Percentiles rank a stretch among this genome's conserved stretches.
These are phyloP conservation scores for Euwallacea similis DNA, from an alignment of 1,140 invertebrate genomes.

Conservation along the genomic window DNA sequence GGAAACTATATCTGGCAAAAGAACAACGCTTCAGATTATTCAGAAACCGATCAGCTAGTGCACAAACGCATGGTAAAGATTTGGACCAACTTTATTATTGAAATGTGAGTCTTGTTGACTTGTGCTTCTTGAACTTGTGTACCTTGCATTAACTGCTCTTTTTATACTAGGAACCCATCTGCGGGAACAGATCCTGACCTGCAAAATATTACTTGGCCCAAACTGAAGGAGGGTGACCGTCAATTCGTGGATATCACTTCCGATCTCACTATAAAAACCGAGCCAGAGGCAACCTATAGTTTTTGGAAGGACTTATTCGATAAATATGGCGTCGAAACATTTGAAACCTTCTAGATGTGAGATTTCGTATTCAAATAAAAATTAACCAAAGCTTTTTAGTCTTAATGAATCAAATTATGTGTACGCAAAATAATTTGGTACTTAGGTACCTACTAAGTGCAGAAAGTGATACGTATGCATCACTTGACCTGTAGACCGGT, in stretches of 20 bases:
- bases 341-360: conserved; percentile 21
- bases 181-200: conserved; percentile 21
- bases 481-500: too few species aligned
- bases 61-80: conserved; percentile 24
- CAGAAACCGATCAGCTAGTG: conserved; percentile 25
- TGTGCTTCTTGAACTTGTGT: neutral
- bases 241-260: conserved; percentile 31
- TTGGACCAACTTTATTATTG: conserved; percentile 21
- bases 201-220: conserved; percentile 38
- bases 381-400: neutral
- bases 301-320: conserved; percentile 32
- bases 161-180: conserved; percentile 37
- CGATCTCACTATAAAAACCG: conserved; percentile 14
- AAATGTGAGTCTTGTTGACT: conserved; percentile 10
- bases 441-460: too few species aligned
- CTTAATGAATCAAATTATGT: neutral
- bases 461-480: too few species aligned
- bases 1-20: conserved; percentile 26
- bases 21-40: conserved; percentile 6
- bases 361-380: neutral
- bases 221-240: conserved; percentile 13
- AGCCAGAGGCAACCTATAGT: conserved; percentile 26
- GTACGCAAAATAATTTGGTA: too few species aligned
- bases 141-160: neutral
- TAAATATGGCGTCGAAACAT: conserved; percentile 17